Evolutionary conservation across 37 sponge, comb jelly and placozoan species (phyloP).

Genomic region (Lycopodina hypogea): DNA sequence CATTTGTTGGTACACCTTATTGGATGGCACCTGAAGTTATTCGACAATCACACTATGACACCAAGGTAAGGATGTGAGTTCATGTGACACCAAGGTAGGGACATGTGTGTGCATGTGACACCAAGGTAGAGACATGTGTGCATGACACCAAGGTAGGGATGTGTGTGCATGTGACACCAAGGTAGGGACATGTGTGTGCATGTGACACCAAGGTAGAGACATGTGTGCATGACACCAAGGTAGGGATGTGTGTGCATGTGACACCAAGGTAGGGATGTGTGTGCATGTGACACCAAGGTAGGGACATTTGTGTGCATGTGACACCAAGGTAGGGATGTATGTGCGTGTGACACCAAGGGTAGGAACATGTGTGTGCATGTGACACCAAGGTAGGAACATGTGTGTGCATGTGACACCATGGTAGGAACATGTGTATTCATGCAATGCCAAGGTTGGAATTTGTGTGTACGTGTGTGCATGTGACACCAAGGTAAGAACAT

Average conservation of each 20-base stretch:
- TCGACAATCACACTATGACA: slow-evolving; percentile 86
- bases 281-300: no score
- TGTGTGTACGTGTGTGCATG: slow-evolving; percentile 46
- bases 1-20: slow-evolving; percentile 94
- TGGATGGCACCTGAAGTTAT: slow-evolving; percentile 98
- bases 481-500: no score
- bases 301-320: slow-evolving; percentile 4
- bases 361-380: slow-evolving; percentile 13
- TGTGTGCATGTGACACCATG: slow-evolving; percentile 35
- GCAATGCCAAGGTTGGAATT: no score
- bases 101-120: slow-evolving; percentile 61
- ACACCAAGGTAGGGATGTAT: neutral
- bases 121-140: neutral
- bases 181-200: slow-evolving; percentile 25
- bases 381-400: neutral
- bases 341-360: slow-evolving; percentile 9
- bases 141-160: neutral
- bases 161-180: neutral
- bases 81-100: neutral
- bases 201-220: no score
- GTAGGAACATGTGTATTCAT: no score
- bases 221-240: slow-evolving; percentile 39
- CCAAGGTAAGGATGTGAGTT: slow-evolving; percentile 51
- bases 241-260: no score
- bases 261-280: no score